Percentiles rank a stretch among this genome's conserved stretches.
Evolutionary conservation across 2,797 vertebrate genomes (phyloP).

Genomic region (Peromyscus eremicus): DNA sequence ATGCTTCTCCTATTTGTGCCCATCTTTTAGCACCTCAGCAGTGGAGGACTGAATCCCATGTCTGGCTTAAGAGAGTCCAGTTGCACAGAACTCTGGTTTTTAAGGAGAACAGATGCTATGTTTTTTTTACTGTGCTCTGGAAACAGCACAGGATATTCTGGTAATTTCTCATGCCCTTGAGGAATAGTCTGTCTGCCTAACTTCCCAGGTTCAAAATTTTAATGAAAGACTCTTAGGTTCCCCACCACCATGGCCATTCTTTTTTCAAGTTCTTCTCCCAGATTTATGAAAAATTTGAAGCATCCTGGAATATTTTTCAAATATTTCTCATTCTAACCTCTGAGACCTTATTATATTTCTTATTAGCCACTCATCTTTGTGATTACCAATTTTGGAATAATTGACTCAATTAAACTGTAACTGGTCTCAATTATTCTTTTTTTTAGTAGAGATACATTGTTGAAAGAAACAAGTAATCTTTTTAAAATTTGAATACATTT

Average conservation of each 20-base stretch:
- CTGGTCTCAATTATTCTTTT: conserved; percentile 12
- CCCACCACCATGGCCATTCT: not conserved
- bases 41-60: not conserved
- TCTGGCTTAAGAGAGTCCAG: not conserved
- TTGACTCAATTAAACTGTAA: not conserved
- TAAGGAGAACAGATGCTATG: not conserved
- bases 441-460: not conserved
- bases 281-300: not conserved
- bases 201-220: conserved; percentile 29
- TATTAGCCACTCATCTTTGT: not conserved
- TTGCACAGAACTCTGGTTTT: not conserved
- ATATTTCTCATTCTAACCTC: not conserved
- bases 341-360: not conserved
- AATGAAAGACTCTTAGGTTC: not conserved
- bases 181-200: not conserved
- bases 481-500: conserved; percentile 5
- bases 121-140: not conserved
- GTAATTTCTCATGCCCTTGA: not conserved
- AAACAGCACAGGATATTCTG: conserved; percentile 26
- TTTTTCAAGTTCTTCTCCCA: conserved; percentile 26
- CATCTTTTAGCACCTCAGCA: not conserved
- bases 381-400: not conserved
- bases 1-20: not conserved
- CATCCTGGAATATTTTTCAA: conserved; percentile 3
- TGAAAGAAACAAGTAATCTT: not conserved